Base-by-base conservation (phyloP, 2,113 vertebrate species). In the Leuciscus idus region DNA sequence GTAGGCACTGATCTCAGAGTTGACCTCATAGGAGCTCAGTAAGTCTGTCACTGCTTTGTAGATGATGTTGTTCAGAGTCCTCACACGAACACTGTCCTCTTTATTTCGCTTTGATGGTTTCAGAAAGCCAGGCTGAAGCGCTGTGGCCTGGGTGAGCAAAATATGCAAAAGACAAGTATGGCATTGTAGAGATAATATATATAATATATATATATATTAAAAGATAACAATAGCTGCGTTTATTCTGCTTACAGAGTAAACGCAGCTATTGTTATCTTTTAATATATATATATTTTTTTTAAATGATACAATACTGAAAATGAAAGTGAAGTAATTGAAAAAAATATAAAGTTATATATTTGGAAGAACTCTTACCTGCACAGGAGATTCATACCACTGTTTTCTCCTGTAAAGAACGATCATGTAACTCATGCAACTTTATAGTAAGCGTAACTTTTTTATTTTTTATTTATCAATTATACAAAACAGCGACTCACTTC, bases 351-450 rank as follows among this genome's bases (percentile, higher is more conserved):
- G 26, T 26, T 26, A 30, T 2, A 64, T 66, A 66, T 9, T 26
- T 61, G 23, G 17, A 30, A 28, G 61, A 46, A 36, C 8, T 46
- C 33, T 55, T 85, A 96, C 96, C 90, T 86, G 77, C 30, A 86
- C 70, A 50, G 95, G 94, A 43, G 91, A 92, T 83, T 95, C 93
- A 81, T 96, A 96, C 96, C 96, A 97, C 57, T 93, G 92, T 86
- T 96, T 97, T 92, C 96, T 97, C 70, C 96, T 96, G 89, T 66
- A 57, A 1, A 46, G 48, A 90, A 55, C 39, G 62, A 82, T 46
- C 17, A 43, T 39, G 21, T 52, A 39, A 19, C 68, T 21, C 48
- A 55, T 17, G 10, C 15, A 33, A 50, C 12, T n/a, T 78, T 12
- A 78, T 52, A 66, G 19, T 13, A 0, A 70, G 3, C 13, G 4